Conservation (phyloP, 2,888 invertebrate species). For the Polylopha cassiicola region DNA sequence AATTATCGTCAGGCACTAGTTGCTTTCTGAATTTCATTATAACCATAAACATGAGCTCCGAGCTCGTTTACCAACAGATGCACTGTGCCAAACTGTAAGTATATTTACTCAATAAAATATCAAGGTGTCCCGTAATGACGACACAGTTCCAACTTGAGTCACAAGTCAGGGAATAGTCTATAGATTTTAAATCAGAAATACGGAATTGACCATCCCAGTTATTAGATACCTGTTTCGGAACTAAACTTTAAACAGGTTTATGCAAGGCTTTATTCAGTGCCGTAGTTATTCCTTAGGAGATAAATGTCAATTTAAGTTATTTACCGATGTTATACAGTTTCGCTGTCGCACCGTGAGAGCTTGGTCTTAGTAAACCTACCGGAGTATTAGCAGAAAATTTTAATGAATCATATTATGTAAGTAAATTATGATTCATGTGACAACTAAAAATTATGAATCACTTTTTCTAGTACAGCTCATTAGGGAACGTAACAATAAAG, state of each 20-base stretch:
- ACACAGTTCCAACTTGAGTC: not conserved
- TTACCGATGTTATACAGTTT: constrained; percentile 7
- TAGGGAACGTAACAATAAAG: not conserved
- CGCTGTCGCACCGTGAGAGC: too few relatives aligned
- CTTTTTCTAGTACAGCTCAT: not conserved
- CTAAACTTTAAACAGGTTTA: constrained; percentile 9
- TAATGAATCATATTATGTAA: constrained; percentile 2
- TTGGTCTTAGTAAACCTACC: too few relatives aligned
- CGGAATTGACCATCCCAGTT: not conserved
- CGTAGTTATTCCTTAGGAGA: constrained; percentile 3
- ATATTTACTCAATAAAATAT: too few relatives aligned
- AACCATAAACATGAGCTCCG: constrained; percentile 24
- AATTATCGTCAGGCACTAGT: constrained; percentile 46
- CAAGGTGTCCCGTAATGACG: too few relatives aligned
- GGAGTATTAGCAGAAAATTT: too few relatives aligned
- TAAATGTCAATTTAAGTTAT: constrained; percentile 13
- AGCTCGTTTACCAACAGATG: constrained; percentile 5
- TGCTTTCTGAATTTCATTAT: constrained; percentile 40
- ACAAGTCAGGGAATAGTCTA: too few relatives aligned
- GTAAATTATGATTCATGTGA: too few relatives aligned
- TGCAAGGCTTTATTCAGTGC: constrained; percentile 4
- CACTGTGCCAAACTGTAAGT: not conserved
- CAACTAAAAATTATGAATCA: too few relatives aligned
- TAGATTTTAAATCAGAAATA: too few relatives aligned
- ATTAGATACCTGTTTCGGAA: constrained; percentile 10